Conservation (phyloP, 1,140 invertebrate species). For the Nasonia giraulti region DNA sequence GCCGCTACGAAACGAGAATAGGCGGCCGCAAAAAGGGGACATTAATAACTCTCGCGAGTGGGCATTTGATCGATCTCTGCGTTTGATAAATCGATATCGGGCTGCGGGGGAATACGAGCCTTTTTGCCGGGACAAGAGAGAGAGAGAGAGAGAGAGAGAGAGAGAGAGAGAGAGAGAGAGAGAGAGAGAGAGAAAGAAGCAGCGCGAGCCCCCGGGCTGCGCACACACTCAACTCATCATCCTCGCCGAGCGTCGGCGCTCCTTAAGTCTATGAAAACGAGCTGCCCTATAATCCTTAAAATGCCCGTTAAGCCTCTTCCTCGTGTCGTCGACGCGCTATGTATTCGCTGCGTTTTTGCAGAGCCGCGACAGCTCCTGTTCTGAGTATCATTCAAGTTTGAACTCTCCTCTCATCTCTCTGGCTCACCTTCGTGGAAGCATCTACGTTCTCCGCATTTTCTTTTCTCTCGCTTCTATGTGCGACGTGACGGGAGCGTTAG, state of each 20-base stretch:
- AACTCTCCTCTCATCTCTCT: slow-evolving; percentile 11
- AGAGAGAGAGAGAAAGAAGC: no score
- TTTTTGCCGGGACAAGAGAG: background rate
- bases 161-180: background rate
- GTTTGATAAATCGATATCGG: slow-evolving; percentile 40
- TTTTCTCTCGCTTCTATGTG: slow-evolving; percentile 38
- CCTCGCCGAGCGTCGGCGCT: background rate
- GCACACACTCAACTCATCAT: slow-evolving; percentile 7
- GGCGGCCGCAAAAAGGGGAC: slow-evolving; percentile 25
- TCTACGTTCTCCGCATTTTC: slow-evolving; percentile 49
- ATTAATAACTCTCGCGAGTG: slow-evolving; percentile 39
- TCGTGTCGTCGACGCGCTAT: background rate
- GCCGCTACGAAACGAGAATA: slow-evolving; percentile 14
- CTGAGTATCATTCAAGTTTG: slow-evolving; percentile 60
- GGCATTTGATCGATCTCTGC: slow-evolving; percentile 44
- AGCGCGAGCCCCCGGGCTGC: background rate
- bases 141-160: no score
- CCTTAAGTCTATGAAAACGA: slow-evolving; percentile 36
- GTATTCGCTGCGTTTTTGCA: slow-evolving; percentile 21
- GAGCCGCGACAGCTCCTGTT: slow-evolving; percentile 48
- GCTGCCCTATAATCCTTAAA: slow-evolving; percentile 31
- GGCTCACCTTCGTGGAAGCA: slow-evolving; percentile 50
- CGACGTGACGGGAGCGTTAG: slow-evolving; percentile 38
- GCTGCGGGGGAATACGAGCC: background rate
- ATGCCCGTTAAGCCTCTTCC: slow-evolving; percentile 30